Conservation (phyloP, 64 coral and sea anemone genomes). For the Actinia tenebrosa region DNA sequence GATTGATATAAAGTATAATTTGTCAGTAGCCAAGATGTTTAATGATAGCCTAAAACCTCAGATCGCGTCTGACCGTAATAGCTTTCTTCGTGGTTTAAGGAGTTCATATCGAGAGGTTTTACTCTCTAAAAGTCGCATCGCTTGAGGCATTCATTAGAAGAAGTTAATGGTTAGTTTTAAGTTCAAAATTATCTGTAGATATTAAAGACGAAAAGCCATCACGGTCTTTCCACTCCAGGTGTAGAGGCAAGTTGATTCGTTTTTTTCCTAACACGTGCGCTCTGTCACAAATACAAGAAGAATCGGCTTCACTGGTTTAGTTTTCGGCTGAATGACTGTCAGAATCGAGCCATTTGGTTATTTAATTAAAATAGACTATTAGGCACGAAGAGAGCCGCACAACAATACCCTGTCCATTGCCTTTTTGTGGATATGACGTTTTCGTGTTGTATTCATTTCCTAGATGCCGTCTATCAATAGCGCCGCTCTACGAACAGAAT, state of each 20-base stretch:
- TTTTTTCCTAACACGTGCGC: not conserved
- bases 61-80: not conserved
- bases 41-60: not conserved
- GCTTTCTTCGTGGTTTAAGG: not conserved
- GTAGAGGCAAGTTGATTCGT: not conserved
- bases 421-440: conserved; percentile 2
- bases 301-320: not conserved
- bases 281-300: not conserved
- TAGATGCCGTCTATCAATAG: not conserved
- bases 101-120: not conserved
- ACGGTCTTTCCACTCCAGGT: not conserved
- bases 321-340: conserved; percentile 18
- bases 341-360: conserved; percentile 1
- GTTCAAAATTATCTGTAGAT: not conserved
- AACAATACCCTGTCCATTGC: not conserved
- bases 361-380: conserved; percentile 27
- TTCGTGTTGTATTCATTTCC: conserved; percentile 5
- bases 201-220: too few species aligned
- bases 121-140: not conserved
- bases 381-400: conserved; percentile 12
- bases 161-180: not conserved
- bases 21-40: not conserved
- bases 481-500: not conserved
- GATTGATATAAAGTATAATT: conserved; percentile 1
- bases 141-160: not conserved